phyloP scores from a whole-genome alignment of 2,113 vertebrate genomes.

The Sylvia atricapilla region DNA sequence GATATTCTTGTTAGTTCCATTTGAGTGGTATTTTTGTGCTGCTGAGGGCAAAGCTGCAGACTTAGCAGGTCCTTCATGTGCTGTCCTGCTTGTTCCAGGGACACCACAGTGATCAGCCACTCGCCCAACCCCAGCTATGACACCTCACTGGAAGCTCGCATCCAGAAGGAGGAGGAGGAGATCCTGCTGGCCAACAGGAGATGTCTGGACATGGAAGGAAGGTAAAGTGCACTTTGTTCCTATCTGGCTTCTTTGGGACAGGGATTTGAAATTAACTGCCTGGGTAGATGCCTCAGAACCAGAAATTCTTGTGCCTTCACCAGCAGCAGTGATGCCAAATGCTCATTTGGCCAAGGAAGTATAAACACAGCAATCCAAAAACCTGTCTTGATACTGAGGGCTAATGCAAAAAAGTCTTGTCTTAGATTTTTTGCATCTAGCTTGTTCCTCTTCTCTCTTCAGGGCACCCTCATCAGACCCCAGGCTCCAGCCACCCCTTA shows the following conservation, averaged over 20 bases:
- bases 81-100: slow-evolving; percentile 73
- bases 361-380: background rate
- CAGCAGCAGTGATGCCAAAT: background rate
- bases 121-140: slow-evolving; percentile 94
- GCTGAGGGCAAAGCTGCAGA: background rate
- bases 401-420: background rate
- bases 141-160: slow-evolving; percentile 91
- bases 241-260: background rate
- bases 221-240: slow-evolving; percentile 70
- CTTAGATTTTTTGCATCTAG: background rate
- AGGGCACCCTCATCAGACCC: background rate
- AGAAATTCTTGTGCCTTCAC: slow-evolving; percentile 23
- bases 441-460: background rate
- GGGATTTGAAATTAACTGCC: background rate
- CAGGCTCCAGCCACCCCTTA: background rate
- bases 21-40: background rate
- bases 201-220: slow-evolving; percentile 98
- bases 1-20: background rate
- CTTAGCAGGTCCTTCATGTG: background rate
- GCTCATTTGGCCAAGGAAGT: background rate
- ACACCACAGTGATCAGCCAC: slow-evolving; percentile 86
- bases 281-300: background rate
- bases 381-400: background rate
- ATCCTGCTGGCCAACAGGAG: slow-evolving; percentile 95
- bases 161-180: slow-evolving; percentile 98